Evolutionary conservation across 2,888 invertebrate species (phyloP), one percentile per base, ranked within the genome.

Genomic region (Calameuta filiformis): DNA sequence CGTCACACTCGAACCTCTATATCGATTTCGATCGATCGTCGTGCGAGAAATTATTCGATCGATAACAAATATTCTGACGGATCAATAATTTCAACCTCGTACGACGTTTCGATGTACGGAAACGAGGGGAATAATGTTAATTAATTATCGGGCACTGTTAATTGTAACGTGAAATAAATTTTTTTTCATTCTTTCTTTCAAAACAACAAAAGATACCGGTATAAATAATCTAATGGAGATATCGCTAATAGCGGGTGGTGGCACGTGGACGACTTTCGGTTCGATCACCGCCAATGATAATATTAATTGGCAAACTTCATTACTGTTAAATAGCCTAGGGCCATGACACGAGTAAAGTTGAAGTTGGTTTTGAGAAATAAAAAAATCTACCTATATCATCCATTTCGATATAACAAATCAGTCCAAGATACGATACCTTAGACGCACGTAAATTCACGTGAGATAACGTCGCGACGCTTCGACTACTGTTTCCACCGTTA

Each of bases 221-320:
- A 56, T 23, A 23, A 23, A 9, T 56, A 23, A 56, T 56, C 56
- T 23, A 56, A 56, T 56, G 56, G 56, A 56, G 23, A 23, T 56
- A 56, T 56, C 56, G 23, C 23, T 56, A 23, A 56, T 56, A 56
- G 56, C 56, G 56, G 56, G 37, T 75, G 40, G 75, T 56, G 77
- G 68, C 73, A 73, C 77, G 34, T 77, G 77, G 40, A 56, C 31
- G 23, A 74, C 73, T 77, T 73, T 76, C 76, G n/a, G 73, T 77
- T 73, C 35, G 56, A 77, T 68, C 35, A 56, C 9, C 37, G 23
- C 56, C 4, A 68, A 35, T 15, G 77, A 77, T 77, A 77, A 68
- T 30, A 77, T 75, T 75, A 75, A 75, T 77, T 77, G 73, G 74
- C 77, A 74, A n/a, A 77, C 74, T 56, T 77, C 68, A 35, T 77